Base-by-base conservation (phyloP, 2,888 invertebrate genomes). In the Diarsia brunnea region DNA sequence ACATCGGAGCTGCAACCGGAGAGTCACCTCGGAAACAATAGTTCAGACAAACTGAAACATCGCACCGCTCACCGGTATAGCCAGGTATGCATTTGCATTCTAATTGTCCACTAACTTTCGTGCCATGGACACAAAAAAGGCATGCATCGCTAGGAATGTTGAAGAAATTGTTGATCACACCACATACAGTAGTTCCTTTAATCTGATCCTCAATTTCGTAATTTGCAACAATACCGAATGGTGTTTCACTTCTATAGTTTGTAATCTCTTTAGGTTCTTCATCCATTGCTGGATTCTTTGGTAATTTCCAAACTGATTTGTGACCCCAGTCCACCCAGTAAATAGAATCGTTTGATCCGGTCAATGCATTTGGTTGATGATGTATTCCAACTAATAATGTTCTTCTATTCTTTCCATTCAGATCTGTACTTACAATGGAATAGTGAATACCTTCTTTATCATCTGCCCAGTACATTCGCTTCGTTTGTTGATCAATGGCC, bases 281-380 rank as follows among this genome's bases (percentile, higher is more conserved):
- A 21, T 87, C 21, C 5, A 69, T 53, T 0, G 87, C 58, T 1
- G 89, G 84, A n/a, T 93, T 88, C 89, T 97, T 98, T 0, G 96
- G 93, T 61, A 97, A 92, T 79, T 94, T 97, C 98, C 98, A 98
- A 21, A 99, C 96, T 0, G 97, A 97, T 24, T 97, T 97, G 82
- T 97, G 97, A 51, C 97, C 97, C 93, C 97, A 97, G 92, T 99
- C 99, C 0, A 98, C 98, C 98, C 98, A 99, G 93, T 98, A 99
- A 51, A 99, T 94, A 24, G 95, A 95, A 80, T 98, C 97, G 7
- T 97, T 97, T 70, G 98, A 98, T 0, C 98, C 97, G 0, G 98
- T 97, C 75, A 99, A 92, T 45, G 98, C 97, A 79, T 97, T 97
- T 0, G 99, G 98, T 86, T 97, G 97, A 82, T 98, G 98, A 72